Percentiles rank a stretch among this genome's conserved stretches.
These are phyloP conservation scores for Otis tarda DNA, from an alignment of 2,113 vertebrate species.

Conservation along the genomic window DNA sequence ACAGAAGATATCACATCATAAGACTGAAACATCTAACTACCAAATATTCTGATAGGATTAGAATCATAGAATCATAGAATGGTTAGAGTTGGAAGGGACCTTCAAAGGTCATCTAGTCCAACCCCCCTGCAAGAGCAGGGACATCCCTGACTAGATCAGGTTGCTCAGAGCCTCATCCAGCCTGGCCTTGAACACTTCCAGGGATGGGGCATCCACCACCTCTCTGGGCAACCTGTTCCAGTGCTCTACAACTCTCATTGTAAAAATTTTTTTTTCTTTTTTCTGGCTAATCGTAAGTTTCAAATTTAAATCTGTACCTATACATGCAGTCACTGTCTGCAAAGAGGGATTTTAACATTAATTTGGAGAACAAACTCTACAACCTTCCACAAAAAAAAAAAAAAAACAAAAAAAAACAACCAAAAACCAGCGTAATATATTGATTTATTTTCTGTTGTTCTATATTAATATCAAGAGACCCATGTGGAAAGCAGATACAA, in stretches of 20 bases:
- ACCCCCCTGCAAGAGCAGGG: too few species aligned
- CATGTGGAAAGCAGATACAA: background rate
- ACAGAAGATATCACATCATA: background rate
- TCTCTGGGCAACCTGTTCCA: too few species aligned
- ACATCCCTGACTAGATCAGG: too few species aligned
- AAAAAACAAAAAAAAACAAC: background rate
- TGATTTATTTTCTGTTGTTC: constrained; percentile 21
- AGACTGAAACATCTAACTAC: background rate
- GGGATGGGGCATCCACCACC: too few species aligned
- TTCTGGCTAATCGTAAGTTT: background rate
- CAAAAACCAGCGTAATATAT: background rate
- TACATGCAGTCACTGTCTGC: background rate
- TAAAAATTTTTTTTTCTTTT: too few species aligned
- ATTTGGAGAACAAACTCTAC: background rate
- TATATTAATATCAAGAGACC: background rate
- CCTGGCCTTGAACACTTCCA: too few species aligned
- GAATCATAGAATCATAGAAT: too few species aligned
- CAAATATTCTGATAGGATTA: background rate
- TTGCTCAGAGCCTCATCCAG: too few species aligned
- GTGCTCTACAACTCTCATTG: too few species aligned
- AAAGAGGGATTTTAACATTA: background rate
- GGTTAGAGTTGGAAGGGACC: too few species aligned
- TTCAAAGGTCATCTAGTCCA: too few species aligned
- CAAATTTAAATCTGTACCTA: background rate
- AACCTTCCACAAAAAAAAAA: background rate